Conservation (phyloP, 2,797 vertebrate species). For the Gorsachius magnificus region DNA sequence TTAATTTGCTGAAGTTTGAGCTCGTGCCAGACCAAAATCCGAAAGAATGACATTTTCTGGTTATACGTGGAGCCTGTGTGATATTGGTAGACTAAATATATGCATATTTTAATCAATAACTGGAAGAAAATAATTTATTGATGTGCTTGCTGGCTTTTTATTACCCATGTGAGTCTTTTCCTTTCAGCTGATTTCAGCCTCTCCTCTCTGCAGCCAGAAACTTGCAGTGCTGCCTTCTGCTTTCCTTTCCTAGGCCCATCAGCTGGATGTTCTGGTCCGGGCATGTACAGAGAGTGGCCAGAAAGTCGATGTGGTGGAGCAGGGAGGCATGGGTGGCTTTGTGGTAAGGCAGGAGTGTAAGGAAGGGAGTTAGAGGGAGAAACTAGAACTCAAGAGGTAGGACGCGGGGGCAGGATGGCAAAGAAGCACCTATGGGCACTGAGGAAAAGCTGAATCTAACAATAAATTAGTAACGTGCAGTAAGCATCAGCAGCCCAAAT, state of each 20-base stretch:
- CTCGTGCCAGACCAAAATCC: background rate
- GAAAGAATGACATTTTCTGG: background rate
- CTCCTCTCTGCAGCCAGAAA: background rate
- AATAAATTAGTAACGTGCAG: background rate
- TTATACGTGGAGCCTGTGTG: background rate
- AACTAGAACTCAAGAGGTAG: background rate
- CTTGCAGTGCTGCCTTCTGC: background rate
- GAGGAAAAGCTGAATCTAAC: background rate
- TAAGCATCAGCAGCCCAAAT: background rate
- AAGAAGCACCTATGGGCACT: background rate
- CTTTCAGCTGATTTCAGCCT: background rate
- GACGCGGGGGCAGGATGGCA: background rate
- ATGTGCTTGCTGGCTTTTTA: background rate
- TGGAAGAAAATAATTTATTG: background rate
- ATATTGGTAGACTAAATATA: background rate
- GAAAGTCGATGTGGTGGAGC: background rate
- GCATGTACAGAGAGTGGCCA: background rate
- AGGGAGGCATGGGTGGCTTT: background rate
- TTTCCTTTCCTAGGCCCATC: background rate
- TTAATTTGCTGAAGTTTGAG: background rate
- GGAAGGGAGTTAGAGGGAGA: background rate
- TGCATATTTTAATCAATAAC: background rate
- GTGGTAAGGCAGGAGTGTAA: background rate
- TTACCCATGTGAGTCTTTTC: background rate
- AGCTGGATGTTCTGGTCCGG: background rate